A percentile compares a stretch with the other conserved stretches of the same genome.
These are phyloP conservation scores for Anolis apletophallus DNA, from an alignment of 2,797 vertebrate genomes.

Conservation along the genomic window DNA sequence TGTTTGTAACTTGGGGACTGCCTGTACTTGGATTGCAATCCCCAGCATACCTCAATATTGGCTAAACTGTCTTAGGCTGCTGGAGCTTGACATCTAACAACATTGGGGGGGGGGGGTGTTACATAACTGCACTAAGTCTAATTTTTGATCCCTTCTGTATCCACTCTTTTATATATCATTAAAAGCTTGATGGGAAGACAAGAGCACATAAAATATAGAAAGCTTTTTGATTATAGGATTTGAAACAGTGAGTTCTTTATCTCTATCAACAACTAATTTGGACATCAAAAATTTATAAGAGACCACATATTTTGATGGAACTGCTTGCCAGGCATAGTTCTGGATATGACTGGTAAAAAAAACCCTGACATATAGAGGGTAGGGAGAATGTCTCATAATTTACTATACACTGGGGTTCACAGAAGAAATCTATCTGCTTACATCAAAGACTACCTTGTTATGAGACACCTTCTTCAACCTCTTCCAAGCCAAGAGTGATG, in stretches of 20 bases:
- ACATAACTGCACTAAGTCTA: neutral
- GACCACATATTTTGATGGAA: neutral
- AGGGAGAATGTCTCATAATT: neutral
- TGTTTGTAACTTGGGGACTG: no score
- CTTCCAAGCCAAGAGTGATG: neutral
- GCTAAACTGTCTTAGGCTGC: no score
- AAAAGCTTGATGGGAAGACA: neutral
- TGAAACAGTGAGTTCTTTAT: neutral
- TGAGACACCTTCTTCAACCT: neutral
- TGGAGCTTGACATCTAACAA: no score
- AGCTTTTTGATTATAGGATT: neutral
- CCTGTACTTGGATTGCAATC: no score
- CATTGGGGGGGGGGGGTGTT: no score
- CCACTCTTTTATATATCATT: conserved; percentile 20
- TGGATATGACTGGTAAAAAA: neutral
- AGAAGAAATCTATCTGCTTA: neutral
- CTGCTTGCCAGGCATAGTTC: no score
- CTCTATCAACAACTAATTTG: neutral
- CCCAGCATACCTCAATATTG: no score
- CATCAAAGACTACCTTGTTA: neutral
- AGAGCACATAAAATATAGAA: neutral
- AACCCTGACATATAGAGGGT: neutral
- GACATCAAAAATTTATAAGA: neutral
- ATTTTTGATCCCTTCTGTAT: no score
- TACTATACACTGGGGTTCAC: neutral